phyloP scores from a whole-genome alignment of 2,797 vertebrate species.

The Triplophysa yarkandensis region DNA sequence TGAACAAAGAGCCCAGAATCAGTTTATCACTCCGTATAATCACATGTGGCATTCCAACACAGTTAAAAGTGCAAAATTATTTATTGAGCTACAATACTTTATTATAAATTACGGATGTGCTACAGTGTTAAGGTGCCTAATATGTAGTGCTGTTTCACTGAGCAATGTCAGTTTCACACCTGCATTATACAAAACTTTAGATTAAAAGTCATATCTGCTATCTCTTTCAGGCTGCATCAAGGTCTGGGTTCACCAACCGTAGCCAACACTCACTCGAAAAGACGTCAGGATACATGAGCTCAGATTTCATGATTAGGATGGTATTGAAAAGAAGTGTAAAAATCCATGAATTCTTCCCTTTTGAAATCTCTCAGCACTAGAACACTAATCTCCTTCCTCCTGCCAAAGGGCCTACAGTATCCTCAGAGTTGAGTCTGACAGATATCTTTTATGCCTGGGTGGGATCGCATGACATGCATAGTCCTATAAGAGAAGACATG shows the following conservation, averaged over 20 bases:
- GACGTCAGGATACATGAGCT: constrained; percentile 50
- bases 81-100: neutral
- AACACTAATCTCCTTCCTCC: constrained; percentile 22
- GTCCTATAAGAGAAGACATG: constrained; percentile 39
- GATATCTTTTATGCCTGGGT: constrained; percentile 47
- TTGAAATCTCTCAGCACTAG: constrained; percentile 31
- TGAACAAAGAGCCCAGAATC: constrained; percentile 40
- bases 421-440: constrained; percentile 25
- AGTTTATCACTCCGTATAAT: constrained; percentile 35
- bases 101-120: constrained; percentile 4
- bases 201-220: constrained; percentile 51
- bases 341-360: constrained; percentile 42
- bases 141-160: neutral
- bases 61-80: neutral
- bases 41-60: constrained; percentile 3
- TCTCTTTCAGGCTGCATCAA: constrained; percentile 46
- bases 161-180: constrained; percentile 45
- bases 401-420: constrained; percentile 43
- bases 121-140: neutral
- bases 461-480: constrained; percentile 48
- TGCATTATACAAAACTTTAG: constrained; percentile 29
- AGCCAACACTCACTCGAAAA: constrained; percentile 30
- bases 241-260: constrained; percentile 41
- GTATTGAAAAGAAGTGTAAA: constrained; percentile 27
- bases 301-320: constrained; percentile 57